Evolutionary conservation across 2,797 vertebrate genomes (phyloP).

Genomic region (Acanthurus lineatus): DNA sequence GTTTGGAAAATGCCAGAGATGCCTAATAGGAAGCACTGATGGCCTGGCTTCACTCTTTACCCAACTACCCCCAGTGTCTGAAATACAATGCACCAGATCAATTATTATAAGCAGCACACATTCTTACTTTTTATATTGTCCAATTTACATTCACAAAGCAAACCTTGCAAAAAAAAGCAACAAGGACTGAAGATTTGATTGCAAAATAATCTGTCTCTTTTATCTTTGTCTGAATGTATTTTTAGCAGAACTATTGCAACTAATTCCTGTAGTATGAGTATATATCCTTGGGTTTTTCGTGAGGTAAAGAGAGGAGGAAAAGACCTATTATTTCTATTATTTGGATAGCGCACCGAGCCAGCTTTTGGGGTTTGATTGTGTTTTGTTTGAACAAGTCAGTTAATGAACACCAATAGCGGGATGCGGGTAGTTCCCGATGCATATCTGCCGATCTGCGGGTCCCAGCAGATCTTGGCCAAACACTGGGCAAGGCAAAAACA

Average conservation of each 20-base stretch:
- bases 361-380: constrained; percentile 85
- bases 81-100: constrained; percentile 65
- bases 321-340: constrained; percentile 83
- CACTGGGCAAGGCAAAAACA: constrained; percentile 84
- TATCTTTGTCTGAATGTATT: constrained; percentile 37
- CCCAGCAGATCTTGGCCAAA: constrained; percentile 90
- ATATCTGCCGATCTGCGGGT: constrained; percentile 85
- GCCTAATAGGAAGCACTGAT: constrained; percentile 80
- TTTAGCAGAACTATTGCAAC: constrained; percentile 55
- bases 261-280: constrained; percentile 63
- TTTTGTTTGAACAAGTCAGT: constrained; percentile 88
- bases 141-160: constrained; percentile 25
- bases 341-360: constrained; percentile 72
- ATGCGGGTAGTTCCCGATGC: constrained; percentile 84
- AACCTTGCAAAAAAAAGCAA: not conserved
- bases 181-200: not conserved
- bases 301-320: constrained; percentile 67
- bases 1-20: constrained; percentile 86
- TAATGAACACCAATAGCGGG: constrained; percentile 90
- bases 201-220: constrained; percentile 11
- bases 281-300: constrained; percentile 57
- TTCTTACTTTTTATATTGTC: constrained; percentile 24
- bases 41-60: constrained; percentile 77
- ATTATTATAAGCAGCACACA: constrained; percentile 60
- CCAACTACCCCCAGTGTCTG: constrained; percentile 58